These are phyloP conservation scores for Eupithecia vulgata DNA, from an alignment of 2,888 invertebrate genomes.

Conservation along the genomic window DNA sequence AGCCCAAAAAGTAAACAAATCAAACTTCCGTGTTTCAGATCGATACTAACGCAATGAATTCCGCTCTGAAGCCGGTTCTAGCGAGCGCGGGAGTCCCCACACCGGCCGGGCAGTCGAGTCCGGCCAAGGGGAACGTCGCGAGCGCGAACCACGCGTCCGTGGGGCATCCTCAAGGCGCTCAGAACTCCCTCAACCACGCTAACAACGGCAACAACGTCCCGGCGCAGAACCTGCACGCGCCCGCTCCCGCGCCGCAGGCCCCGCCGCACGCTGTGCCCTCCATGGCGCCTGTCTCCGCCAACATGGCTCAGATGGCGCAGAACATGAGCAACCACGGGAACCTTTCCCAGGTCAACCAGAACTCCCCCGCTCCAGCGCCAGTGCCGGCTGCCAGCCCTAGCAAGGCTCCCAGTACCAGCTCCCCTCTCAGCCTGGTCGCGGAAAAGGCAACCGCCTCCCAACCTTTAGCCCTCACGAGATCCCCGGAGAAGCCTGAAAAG, in stretches of 20 bases:
- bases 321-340: conserved; percentile 83
- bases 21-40: conserved; percentile 70
- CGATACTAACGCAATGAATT: conserved; percentile 75
- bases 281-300: conserved; percentile 80
- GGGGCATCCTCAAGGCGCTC: conserved; percentile 73
- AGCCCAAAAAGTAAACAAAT: conserved; percentile 65
- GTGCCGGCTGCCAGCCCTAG: conserved; percentile 65
- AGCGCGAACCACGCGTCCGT: conserved; percentile 73
- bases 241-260: conserved; percentile 60
- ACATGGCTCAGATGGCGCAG: conserved; percentile 82
- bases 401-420: conserved; percentile 66
- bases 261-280: conserved; percentile 73
- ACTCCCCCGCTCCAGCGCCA: conserved; percentile 66
- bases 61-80: conserved; percentile 85
- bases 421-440: conserved; percentile 77
- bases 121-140: conserved; percentile 77
- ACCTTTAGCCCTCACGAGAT: conserved; percentile 75
- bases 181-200: conserved; percentile 69
- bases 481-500: conserved; percentile 78
- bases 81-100: conserved; percentile 78
- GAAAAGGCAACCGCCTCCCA: conserved; percentile 68
- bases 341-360: conserved; percentile 75
- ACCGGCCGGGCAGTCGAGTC: conserved; percentile 75
- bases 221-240: conserved; percentile 73
- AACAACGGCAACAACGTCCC: conserved; percentile 61